A percentile compares a stretch with the other conserved stretches of the same genome.
These are phyloP conservation scores for Siphonodentalium dalli DNA, from an alignment of 2,888 invertebrate genomes.

Conservation along the genomic window DNA sequence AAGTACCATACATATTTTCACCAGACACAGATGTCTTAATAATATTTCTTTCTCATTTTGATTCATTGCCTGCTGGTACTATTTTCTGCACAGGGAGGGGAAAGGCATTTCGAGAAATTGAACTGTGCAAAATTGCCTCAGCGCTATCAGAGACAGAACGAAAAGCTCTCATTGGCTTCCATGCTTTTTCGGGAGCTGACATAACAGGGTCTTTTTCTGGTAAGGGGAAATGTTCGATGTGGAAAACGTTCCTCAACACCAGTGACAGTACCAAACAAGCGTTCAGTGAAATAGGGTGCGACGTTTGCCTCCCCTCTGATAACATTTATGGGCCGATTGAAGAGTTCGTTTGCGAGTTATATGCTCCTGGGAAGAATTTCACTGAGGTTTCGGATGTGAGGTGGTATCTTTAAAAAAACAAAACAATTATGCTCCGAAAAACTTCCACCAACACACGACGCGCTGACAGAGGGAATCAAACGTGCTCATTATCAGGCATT, in stretches of 20 bases:
- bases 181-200: conserved; percentile 9
- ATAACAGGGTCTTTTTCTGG: conserved; percentile 4
- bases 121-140: not conserved
- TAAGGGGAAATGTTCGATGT: no score
- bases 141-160: no score
- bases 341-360: not conserved
- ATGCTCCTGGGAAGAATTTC: not conserved
- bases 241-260: no score
- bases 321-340: not conserved
- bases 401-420: no score
- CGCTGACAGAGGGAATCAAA: not conserved
- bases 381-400: not conserved
- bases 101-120: no score
- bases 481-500: not conserved
- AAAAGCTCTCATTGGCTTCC: conserved; percentile 1
- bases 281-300: no score
- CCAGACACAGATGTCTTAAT: conserved; percentile 7
- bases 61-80: not conserved
- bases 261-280: no score
- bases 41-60: not conserved
- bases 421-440: conserved; percentile 3
- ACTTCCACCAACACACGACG: conserved; percentile 5
- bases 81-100: no score
- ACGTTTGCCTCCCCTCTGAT: no score
- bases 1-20: not conserved